Evolutionary conservation across 2,113 vertebrate genomes (phyloP).

Genomic region (Serilophus lunatus): DNA sequence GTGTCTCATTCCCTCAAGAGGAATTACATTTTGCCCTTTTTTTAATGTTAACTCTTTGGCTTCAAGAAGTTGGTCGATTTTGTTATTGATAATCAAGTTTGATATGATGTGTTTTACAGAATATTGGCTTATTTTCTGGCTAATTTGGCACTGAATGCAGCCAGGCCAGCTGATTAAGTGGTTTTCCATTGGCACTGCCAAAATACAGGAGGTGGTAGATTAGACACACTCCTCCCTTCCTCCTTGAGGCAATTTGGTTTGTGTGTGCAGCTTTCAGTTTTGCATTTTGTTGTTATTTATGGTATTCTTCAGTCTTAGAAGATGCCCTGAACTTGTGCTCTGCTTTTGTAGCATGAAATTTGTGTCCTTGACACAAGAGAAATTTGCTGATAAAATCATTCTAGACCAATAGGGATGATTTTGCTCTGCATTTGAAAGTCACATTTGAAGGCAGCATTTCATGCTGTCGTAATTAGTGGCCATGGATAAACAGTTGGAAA

Average conservation of each 20-base stretch:
- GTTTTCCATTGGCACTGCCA: slow-evolving; percentile 45
- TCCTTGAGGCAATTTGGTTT: slow-evolving; percentile 17
- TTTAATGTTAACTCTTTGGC: slow-evolving; percentile 52
- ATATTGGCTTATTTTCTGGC: slow-evolving; percentile 23
- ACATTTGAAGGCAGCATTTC: background rate
- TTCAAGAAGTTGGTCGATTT: slow-evolving; percentile 56
- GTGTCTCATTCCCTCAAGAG: background rate
- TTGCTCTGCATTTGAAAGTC: background rate
- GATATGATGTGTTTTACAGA: slow-evolving; percentile 57
- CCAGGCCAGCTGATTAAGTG: background rate
- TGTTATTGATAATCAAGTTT: slow-evolving; percentile 63
- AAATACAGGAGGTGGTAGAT: slow-evolving; percentile 14
- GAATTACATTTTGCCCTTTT: slow-evolving; percentile 9
- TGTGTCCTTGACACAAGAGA: background rate
- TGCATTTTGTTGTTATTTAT: background rate
- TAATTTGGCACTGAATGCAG: slow-evolving; percentile 7
- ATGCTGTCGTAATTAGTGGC: background rate
- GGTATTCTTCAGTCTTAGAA: background rate
- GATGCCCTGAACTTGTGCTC: background rate
- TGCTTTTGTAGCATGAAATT: background rate
- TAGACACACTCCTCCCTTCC: background rate
- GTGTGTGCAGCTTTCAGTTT: background rate
- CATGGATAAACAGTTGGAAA: background rate
- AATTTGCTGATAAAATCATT: background rate
- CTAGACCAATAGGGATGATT: background rate